Percentiles rank a stretch among this genome's conserved stretches.
Conservation (phyloP, 2,888 invertebrate species). For the Yponomeuta malinellus region DNA sequence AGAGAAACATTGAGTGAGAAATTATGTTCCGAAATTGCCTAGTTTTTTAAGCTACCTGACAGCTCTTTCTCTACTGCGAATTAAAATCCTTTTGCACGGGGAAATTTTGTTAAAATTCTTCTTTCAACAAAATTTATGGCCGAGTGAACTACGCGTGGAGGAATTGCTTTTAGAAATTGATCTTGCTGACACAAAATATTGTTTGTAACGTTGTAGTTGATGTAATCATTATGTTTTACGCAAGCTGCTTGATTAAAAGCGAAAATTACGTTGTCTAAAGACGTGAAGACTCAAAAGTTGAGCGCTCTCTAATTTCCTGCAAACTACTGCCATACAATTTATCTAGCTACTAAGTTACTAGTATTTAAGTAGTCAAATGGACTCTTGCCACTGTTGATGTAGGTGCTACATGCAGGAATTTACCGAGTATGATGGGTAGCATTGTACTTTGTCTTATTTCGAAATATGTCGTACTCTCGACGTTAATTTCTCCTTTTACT, state of each 20-base stretch:
- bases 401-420: slow-evolving; percentile 42
- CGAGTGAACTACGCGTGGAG: not conserved
- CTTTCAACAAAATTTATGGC: not conserved
- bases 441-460: slow-evolving; percentile 19
- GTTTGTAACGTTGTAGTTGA: not conserved
- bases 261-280: not conserved
- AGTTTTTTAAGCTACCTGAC: not conserved
- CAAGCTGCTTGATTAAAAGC: slow-evolving; percentile 54
- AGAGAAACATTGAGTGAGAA: slow-evolving; percentile 28
- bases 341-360: slow-evolving; percentile 42
- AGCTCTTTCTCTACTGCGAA: not conserved
- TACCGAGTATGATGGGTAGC: slow-evolving; percentile 39
- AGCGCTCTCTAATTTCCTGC: slow-evolving; percentile 62
- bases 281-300: slow-evolving; percentile 46
- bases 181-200: slow-evolving; percentile 29
- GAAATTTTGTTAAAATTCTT: not conserved
- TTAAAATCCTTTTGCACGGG: not conserved
- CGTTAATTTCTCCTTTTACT: too few species aligned
- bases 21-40: not conserved
- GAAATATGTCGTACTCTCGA: slow-evolving; percentile 15
- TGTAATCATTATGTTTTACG: not conserved
- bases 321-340: slow-evolving; percentile 50
- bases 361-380: slow-evolving; percentile 37
- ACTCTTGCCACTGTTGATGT: slow-evolving; percentile 34
- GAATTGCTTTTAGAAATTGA: slow-evolving; percentile 8